phyloP scores from a whole-genome alignment of 2,888 invertebrate genomes.

The Eilema griseolum region DNA sequence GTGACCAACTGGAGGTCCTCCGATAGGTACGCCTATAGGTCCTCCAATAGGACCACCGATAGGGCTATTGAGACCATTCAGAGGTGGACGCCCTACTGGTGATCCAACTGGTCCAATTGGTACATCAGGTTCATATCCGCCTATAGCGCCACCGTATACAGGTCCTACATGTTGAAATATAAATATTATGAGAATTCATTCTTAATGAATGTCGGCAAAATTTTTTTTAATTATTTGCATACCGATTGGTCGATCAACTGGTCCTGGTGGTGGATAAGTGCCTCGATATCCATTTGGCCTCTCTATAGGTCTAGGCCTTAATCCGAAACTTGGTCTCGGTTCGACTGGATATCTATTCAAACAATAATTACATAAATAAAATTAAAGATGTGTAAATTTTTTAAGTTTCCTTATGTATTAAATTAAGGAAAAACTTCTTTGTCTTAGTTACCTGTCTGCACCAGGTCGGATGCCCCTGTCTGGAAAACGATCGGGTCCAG shows the following conservation, averaged over 20 bases:
- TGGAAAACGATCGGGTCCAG: conserved; percentile 75
- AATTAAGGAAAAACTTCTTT: neutral
- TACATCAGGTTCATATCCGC: conserved; percentile 75
- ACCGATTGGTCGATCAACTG: conserved; percentile 76
- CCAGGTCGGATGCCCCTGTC: conserved; percentile 83
- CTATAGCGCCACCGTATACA: conserved; percentile 58
- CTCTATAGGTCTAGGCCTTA: conserved; percentile 71
- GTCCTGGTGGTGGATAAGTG: conserved; percentile 78
- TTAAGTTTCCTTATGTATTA: too few relatives aligned
- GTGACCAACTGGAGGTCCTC: conserved; percentile 70
- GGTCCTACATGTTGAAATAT: conserved; percentile 38
- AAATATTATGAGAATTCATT: neutral
- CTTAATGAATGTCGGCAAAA: neutral
- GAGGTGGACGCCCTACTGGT: conserved; percentile 47
- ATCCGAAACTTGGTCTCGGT: conserved; percentile 75
- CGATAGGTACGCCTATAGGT: conserved; percentile 68
- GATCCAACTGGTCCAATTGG: conserved; percentile 70
- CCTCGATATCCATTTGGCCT: conserved; percentile 85
- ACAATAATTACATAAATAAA: neutral
- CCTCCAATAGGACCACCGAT: conserved; percentile 68
- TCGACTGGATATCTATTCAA: conserved; percentile 73
- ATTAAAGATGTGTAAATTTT: neutral
- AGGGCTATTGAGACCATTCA: conserved; percentile 48
- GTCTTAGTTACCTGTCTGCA: conserved; percentile 71
- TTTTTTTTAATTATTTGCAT: conserved; percentile 23